phyloP scores from a whole-genome alignment of 2,888 invertebrate genomes.

The Hoplodrina blanda region DNA sequence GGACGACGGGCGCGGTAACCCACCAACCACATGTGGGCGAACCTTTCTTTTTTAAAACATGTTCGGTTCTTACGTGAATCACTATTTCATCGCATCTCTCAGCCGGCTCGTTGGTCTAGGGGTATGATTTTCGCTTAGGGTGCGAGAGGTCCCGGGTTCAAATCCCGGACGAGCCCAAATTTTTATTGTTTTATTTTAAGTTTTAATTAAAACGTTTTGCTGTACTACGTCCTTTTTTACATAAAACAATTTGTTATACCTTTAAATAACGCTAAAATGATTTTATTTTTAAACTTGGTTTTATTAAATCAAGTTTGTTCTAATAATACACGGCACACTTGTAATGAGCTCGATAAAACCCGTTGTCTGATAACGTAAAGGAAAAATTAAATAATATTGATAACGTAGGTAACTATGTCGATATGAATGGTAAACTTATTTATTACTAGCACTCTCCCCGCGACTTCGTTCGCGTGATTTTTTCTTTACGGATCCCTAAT shows the following conservation, averaged over 20 bases:
- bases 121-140: slow-evolving; percentile 91
- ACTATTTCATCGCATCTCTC: rapidly evolving
- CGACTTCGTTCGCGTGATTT: no score
- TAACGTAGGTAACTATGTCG: neutral
- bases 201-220: rapidly evolving
- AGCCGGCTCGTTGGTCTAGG: slow-evolving; percentile 90
- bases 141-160: slow-evolving; percentile 91
- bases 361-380: slow-evolving; percentile 3
- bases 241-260: no score
- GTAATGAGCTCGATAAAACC: neutral
- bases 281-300: neutral
- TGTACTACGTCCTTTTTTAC: neutral
- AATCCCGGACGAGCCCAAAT: slow-evolving; percentile 88
- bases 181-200: slow-evolving; percentile 38
- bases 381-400: slow-evolving; percentile 8
- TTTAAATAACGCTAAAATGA: no score
- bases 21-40: slow-evolving; percentile 10
- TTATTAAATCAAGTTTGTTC: neutral
- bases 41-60: slow-evolving; percentile 58
- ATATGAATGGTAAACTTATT: neutral
- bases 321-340: neutral
- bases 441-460: neutral
- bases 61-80: neutral
- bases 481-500: no score
- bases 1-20: slow-evolving; percentile 11